A percentile compares a stretch with the other conserved stretches of the same genome.
Conservation (phyloP, 2,113 vertebrate genomes). For the Microcebus jonahi region DNA sequence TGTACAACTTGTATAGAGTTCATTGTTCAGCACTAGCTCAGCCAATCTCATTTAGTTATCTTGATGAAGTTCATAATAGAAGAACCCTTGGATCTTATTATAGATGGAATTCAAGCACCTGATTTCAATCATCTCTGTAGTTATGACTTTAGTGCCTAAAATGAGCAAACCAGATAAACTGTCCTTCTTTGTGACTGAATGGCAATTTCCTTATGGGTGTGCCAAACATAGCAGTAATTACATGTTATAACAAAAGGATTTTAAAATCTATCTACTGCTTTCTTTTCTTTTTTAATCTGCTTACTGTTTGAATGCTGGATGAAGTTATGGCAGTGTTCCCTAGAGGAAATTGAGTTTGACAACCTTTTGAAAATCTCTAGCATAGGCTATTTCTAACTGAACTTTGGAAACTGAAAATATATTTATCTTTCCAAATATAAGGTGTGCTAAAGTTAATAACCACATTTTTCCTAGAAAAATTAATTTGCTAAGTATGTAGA, state of each 20-base stretch:
- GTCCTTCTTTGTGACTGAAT: slow-evolving; percentile 21
- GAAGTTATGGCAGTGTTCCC: slow-evolving; percentile 27
- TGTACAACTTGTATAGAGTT: not conserved
- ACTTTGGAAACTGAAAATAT: slow-evolving; percentile 46
- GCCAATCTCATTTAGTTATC: slow-evolving; percentile 51
- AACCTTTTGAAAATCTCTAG: slow-evolving; percentile 45
- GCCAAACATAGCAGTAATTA: not conserved
- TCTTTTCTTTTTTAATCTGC: slow-evolving; percentile 36
- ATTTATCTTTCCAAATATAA: slow-evolving; percentile 6
- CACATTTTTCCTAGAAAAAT: slow-evolving; percentile 37
- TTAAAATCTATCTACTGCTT: not conserved
- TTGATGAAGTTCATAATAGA: slow-evolving; percentile 62
- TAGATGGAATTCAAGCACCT: slow-evolving; percentile 50
- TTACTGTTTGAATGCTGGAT: slow-evolving; percentile 49
- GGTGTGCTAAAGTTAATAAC: slow-evolving; percentile 34
- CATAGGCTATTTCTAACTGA: slow-evolving; percentile 50
- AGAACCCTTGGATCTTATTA: slow-evolving; percentile 19
- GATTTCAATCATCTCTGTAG: slow-evolving; percentile 23
- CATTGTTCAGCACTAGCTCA: not conserved
- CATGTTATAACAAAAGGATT: not conserved
- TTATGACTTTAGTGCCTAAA: not conserved
- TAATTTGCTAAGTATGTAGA: not conserved
- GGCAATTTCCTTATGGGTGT: slow-evolving; percentile 8
- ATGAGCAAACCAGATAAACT: slow-evolving; percentile 52
- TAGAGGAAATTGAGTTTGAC: slow-evolving; percentile 36